phyloP scores from a whole-genome alignment of 2,113 vertebrate species.

The Hiodon tergisus region DNA sequence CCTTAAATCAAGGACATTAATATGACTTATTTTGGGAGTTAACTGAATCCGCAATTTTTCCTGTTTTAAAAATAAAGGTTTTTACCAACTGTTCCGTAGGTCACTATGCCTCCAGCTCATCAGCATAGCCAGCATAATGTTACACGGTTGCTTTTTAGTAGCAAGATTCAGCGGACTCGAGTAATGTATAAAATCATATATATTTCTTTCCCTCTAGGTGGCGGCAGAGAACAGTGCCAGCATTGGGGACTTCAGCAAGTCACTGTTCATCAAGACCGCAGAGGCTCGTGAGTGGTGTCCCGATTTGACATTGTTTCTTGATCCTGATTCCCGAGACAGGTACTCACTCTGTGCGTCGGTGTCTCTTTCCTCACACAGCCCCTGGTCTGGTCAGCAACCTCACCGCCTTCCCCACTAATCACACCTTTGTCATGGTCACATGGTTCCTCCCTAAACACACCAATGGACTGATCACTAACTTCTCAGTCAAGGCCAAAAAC shows the following conservation, averaged over 20 bases:
- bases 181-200: neutral
- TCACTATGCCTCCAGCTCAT: too few species aligned
- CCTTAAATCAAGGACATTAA: too few species aligned
- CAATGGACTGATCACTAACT: constrained; percentile 91
- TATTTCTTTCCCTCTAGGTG: constrained; percentile 60
- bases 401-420: constrained; percentile 79
- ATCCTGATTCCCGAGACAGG: too few species aligned
- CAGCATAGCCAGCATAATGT: too few species aligned
- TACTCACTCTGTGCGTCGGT: too few species aligned
- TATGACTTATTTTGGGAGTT: too few species aligned
- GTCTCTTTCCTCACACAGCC: constrained; percentile 58
- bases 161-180: too few species aligned
- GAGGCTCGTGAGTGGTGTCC: constrained; percentile 76
- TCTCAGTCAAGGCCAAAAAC: constrained; percentile 86
- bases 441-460: constrained; percentile 90
- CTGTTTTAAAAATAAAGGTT: too few species aligned
- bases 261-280: constrained; percentile 84
- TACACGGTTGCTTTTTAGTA: too few species aligned
- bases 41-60: too few species aligned
- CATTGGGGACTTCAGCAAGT: constrained; percentile 76
- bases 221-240: constrained; percentile 80
- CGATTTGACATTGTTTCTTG: too few species aligned
- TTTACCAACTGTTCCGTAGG: too few species aligned
- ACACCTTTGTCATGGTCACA: constrained; percentile 77
- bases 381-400: constrained; percentile 90